Conservation (phyloP, 2,113 vertebrate genomes). For the Nyctereutes procyonoides region DNA sequence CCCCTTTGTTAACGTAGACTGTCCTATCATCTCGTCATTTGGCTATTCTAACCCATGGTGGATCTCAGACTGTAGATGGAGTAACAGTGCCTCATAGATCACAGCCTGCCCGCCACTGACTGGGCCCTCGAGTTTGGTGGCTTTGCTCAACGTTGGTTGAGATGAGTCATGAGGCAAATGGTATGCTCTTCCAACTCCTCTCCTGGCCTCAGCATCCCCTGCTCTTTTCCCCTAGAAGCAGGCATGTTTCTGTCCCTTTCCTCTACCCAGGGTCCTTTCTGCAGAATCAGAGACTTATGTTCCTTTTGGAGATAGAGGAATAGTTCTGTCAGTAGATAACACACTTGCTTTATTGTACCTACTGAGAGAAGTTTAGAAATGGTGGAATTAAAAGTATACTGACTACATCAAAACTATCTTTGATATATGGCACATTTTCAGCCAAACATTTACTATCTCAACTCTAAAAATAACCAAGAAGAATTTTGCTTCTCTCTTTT, state of each 20-base stretch:
- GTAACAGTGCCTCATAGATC: neutral
- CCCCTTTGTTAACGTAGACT: fast-evolving
- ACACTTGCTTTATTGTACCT: neutral
- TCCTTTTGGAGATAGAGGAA: neutral
- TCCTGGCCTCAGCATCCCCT: neutral
- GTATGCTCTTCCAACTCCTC: fast-evolving
- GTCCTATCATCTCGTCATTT: neutral
- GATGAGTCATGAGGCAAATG: too few species aligned
- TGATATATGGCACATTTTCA: neutral
- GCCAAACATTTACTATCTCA: neutral
- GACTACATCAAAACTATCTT: neutral
- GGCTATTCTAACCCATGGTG: neutral
- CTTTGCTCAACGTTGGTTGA: neutral
- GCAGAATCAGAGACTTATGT: neutral
- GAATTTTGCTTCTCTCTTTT: neutral
- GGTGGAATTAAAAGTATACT: neutral
- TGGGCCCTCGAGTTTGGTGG: neutral
- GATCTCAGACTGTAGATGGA: neutral
- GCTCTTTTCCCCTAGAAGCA: neutral
- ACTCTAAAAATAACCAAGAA: neutral
- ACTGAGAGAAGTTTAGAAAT: neutral
- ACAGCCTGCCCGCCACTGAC: neutral
- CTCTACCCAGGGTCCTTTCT: neutral
- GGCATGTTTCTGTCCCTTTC: neutral
- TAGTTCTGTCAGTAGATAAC: neutral